Percentiles rank a stretch among this genome's conserved stretches.
Evolutionary conservation across 2,113 vertebrate species (phyloP).

Genomic region (Phocoena sinus): DNA sequence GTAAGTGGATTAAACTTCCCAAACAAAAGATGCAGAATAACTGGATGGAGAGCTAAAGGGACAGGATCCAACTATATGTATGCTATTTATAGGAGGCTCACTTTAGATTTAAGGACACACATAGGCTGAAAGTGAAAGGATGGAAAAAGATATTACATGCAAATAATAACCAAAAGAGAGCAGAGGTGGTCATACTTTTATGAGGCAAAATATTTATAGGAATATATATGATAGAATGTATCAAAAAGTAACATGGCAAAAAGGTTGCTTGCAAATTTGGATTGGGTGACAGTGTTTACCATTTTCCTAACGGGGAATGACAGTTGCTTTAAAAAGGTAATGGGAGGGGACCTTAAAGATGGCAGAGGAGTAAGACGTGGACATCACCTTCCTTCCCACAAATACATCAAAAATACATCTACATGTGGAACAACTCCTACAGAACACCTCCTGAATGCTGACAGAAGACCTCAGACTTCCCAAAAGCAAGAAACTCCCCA

Average conservation of each 20-base stretch:
- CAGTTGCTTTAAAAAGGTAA: not conserved
- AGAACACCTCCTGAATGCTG: too few species aligned
- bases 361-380: too few species aligned
- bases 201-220: not conserved
- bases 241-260: not conserved
- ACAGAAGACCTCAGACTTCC: too few species aligned
- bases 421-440: too few species aligned
- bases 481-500: too few species aligned
- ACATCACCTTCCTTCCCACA: too few species aligned
- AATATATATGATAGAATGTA: not conserved
- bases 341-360: too few species aligned
- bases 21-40: not conserved
- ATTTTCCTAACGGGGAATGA: not conserved
- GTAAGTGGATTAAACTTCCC: not conserved
- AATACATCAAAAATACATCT: too few species aligned
- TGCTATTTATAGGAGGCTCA: not conserved
- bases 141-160: not conserved
- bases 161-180: not conserved
- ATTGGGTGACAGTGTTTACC: not conserved
- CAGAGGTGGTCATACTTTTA: not conserved
- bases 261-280: not conserved
- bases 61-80: not conserved
- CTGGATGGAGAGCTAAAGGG: not conserved
- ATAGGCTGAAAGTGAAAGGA: not conserved
- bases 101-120: not conserved